These are phyloP conservation scores for Meloidogyne exigua DNA, from an alignment of 1,140 invertebrate species.

Conservation along the genomic window DNA sequence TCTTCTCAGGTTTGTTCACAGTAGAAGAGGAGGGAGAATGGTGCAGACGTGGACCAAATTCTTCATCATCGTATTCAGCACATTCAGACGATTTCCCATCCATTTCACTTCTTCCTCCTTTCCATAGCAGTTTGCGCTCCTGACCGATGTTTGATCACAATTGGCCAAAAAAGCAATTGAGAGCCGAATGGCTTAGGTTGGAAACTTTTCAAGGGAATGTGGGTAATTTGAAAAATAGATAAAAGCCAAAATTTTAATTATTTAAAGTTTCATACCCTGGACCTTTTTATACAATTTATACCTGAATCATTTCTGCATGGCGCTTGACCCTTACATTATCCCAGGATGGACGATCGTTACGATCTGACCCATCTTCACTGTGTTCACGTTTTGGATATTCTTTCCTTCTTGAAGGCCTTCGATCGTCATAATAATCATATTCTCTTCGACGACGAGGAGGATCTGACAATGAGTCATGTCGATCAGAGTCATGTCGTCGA, in stretches of 20 bases:
- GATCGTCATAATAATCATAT: not conserved
- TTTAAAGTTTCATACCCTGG: not conserved
- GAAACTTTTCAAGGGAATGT: not conserved
- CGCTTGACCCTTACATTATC: constrained; percentile 14
- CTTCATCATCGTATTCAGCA: not conserved
- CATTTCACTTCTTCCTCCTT: constrained; percentile 2
- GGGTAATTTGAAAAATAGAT: not conserved
- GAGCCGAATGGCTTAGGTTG: not conserved
- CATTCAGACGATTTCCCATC: not conserved
- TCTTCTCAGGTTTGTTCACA: not conserved
- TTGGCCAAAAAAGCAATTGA: not conserved
- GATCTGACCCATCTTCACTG: not conserved
- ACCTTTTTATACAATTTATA: not conserved
- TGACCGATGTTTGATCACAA: constrained; percentile 1
- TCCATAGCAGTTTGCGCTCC: constrained; percentile 26
- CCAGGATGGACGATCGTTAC: constrained; percentile 6
- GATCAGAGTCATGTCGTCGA: not conserved
- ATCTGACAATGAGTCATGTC: not conserved
- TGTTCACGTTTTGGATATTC: not conserved
- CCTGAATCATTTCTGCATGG: constrained; percentile 20
- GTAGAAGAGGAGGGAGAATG: not conserved
- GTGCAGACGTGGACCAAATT: not conserved
- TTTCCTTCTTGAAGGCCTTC: constrained; percentile 1
- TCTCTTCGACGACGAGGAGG: not conserved
- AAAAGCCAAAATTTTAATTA: not conserved